Evolutionary conservation across 2,888 invertebrate species (phyloP).

Genomic region (Heliconius aoede): DNA sequence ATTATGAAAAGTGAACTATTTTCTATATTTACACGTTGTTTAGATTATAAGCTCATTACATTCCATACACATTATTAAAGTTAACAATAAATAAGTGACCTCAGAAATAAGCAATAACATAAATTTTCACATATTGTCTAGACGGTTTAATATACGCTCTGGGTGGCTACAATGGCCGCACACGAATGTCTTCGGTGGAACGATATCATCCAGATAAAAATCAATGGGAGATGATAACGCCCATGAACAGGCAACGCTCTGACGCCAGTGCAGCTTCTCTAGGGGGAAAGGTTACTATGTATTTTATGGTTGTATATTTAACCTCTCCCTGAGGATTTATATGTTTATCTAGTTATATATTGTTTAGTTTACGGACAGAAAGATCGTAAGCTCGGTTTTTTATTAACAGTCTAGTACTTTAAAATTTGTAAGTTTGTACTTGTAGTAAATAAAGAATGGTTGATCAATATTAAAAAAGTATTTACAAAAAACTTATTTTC

Average conservation of each 20-base stretch:
- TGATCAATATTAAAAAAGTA: neutral
- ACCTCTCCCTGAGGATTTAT: neutral
- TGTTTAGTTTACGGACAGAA: neutral
- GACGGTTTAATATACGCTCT: constrained; percentile 90
- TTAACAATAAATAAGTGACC: neutral
- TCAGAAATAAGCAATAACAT: neutral
- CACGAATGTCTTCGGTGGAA: constrained; percentile 90
- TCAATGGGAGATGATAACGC: constrained; percentile 90
- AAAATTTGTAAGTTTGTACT: neutral
- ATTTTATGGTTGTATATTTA: constrained; percentile 8
- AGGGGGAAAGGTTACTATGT: constrained; percentile 81
- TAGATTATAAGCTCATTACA: too few relatives aligned
- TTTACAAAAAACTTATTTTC: constrained; percentile 7
- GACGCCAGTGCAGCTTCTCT: constrained; percentile 90
- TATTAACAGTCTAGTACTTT: neutral
- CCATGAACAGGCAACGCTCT: constrained; percentile 90
- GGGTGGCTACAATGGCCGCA: constrained; percentile 92
- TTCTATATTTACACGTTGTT: neutral
- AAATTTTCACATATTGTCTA: constrained; percentile 49
- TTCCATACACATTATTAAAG: neutral
- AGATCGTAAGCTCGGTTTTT: neutral
- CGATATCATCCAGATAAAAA: constrained; percentile 89
- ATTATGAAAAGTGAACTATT: too few relatives aligned
- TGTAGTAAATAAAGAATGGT: neutral
- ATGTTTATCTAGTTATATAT: neutral